Evolutionary conservation across 2,113 vertebrate genomes (phyloP), one percentile per base, ranked within the genome.

Genomic region (Protomyctophum bolini): DNA sequence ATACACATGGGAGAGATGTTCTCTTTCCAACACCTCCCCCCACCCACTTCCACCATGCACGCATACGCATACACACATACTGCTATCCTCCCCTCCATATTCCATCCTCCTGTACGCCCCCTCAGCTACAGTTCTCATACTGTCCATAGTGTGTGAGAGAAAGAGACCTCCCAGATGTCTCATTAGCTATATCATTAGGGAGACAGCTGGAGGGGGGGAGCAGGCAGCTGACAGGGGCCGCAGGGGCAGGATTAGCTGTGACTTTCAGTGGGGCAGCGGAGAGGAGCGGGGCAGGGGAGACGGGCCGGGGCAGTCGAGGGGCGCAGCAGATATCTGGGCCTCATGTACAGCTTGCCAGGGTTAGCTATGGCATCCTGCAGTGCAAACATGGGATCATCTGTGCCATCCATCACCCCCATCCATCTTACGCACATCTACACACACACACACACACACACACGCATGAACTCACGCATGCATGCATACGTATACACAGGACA

Each of bases 131-230:
- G 33, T 41, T 41, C 41, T 46, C n/a, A 63, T 63, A 58, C 66
- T 58, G 61, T 50, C 33, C 45, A 33, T 14, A 15, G 41, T 33
- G 46, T 61, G 68, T 41, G 46, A 8, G 78, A 63, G 78, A 80
- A 68, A 73, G 73, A 72, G 80, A 87, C 87, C 82, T 82, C 90
- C 87, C 89, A 91, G 90, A 91, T 91, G 90, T 91, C 89, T 90
- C 90, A 93, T 91, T 93, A 93, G 89, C 88, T 93, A 90, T 92
- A 93, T 92, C 91, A 91, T 93, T 93, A 92, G 87, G 29, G 70
- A 78, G 88, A 91, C 92, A 93, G 90, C 92, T 92, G 91, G 87
- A 82, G 81, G 86, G 83, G 83, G 89, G 80, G 83, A 76, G 86
- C 68, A 71, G 87, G 87, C 87, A 89, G 86, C 87, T 89, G 89